phyloP scores from a whole-genome alignment of 2,113 vertebrate species.

The Seriola rivoliana region DNA sequence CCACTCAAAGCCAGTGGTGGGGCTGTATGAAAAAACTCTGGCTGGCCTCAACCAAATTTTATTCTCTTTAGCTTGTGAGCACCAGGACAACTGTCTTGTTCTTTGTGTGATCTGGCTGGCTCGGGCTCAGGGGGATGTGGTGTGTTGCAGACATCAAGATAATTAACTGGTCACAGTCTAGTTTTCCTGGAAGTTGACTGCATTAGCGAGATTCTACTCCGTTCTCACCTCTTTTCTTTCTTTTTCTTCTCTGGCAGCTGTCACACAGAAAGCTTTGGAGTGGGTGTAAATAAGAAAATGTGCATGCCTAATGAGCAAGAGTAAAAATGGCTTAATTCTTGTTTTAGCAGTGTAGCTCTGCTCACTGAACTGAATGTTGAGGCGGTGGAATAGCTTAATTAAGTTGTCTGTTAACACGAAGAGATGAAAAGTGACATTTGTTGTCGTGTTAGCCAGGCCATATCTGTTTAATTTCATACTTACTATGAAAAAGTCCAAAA shows the following conservation, averaged over 20 bases:
- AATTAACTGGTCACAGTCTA: slow-evolving; percentile 44
- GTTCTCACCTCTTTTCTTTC: slow-evolving; percentile 23
- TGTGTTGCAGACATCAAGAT: slow-evolving; percentile 45
- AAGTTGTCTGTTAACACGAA: slow-evolving; percentile 19
- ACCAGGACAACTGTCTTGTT: neutral
- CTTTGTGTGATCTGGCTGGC: slow-evolving; percentile 13
- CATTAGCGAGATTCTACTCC: slow-evolving; percentile 18
- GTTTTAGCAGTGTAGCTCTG: slow-evolving; percentile 4
- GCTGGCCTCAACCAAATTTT: slow-evolving; percentile 1
- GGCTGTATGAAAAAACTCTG: slow-evolving; percentile 9
- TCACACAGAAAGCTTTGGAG: slow-evolving; percentile 41
- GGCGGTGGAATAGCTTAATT: slow-evolving; percentile 27
- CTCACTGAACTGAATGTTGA: slow-evolving; percentile 13
- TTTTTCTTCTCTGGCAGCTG: slow-evolving; percentile 13
- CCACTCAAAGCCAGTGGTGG: slow-evolving; percentile 14
- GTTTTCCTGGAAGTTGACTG: slow-evolving; percentile 50
- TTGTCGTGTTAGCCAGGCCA: slow-evolving; percentile 11
- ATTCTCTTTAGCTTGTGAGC: slow-evolving; percentile 18
- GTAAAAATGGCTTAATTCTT: slow-evolving; percentile 34
- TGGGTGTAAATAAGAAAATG: slow-evolving; percentile 48
- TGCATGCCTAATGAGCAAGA: slow-evolving; percentile 45
- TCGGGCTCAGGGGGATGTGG: slow-evolving; percentile 22
- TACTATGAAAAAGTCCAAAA: slow-evolving; percentile 21
- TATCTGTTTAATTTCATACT: slow-evolving; percentile 36
- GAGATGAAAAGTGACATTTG: slow-evolving; percentile 12